Base-by-base conservation (phyloP, 2,888 invertebrate genomes). In the Acronicta leporina region DNA sequence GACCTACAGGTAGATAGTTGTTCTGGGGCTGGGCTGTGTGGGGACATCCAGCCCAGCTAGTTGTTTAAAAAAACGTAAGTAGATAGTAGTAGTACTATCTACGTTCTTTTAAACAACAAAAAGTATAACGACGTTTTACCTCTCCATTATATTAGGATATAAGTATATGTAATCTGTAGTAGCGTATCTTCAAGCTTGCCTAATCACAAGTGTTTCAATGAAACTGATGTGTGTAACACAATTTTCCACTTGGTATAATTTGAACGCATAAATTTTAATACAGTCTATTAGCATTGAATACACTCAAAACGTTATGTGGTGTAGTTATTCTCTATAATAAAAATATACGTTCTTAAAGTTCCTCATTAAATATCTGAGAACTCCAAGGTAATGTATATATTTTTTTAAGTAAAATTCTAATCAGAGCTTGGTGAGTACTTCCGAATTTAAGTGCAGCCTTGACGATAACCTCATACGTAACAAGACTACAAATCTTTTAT, bases 271-370 rank as follows among this genome's bases (percentile, higher is more conserved):
- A 53, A 54, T 57, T 70, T 63, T 64, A 75, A 62, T 56, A 55
- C 46, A 58, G 27, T 57, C 58, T 63, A 68, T 75, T 63, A 72
- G 63, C 63, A 68, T 65, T 75, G 50, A 74, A 63, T 60, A 62
- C 56, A 60, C 54, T 46, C 63, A 45, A 56, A 75, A 63, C 50
- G 61, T 61, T 50, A 73, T 59, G 62, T 56, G 47, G 15, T 40
- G 40, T 60, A 61, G 55, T 58, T 72, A 71, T 63, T 46, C 60
- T 53, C 38, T 50, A 45, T 60, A 57, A 71, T 72, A 68, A 72
- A 75, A 65, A 74, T 75, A 57, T 58, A 72, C 56, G 53, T 47
- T 55, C 38, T 54, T 64, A 59, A 71, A 59, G 68, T 68, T 58
- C 68, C 53, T 67, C 48, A 52, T 71, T 75, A 57, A 54, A 50